Evolutionary conservation across 1,140 invertebrate species (phyloP), one percentile per base, ranked within the genome.

Genomic region (Saccostrea cuccullata): DNA sequence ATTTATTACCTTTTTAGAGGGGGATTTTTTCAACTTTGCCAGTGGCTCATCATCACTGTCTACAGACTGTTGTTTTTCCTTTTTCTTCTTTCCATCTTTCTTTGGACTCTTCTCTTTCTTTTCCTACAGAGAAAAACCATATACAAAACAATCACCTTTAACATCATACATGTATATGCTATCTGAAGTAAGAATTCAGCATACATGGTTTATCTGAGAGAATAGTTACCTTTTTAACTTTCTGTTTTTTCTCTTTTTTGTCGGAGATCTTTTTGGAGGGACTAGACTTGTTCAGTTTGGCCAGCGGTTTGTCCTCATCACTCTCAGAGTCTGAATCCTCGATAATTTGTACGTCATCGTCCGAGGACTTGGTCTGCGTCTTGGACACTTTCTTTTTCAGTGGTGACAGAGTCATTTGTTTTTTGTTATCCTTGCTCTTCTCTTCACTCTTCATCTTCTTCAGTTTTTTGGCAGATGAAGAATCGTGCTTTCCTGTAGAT

Each of bases 391-490:
- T 60, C 30, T 64, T 91, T 87, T 92, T 89, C 9, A 89, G 84
- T 20, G 86, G 84, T 9, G 86, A 86, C 26, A 86, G 40, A 84
- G 85, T 88, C 58, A 85, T 60, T 55, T 90, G 89, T 36, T 89
- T 90, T 55, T 90, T 89, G 40, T 90, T 90, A 55, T 91, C 91
- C 30, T 88, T 89, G 60, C 86, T 60, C 88, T 90, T 89, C 55
- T 90, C 86, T 55, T 30, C 82, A 30, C 55, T 30, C 67, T 91
- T 92, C 30, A 89, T 83, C 23, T 90, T 88, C 89, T 93, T 93
- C 36, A 89, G 60, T 70, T 90, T 92, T 77, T 92, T 92, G 8
- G 88, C 86, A 15, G 84, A 87, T 40, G 91, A 83, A 15, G 86
- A 86, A n/a, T 84, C 60, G 2, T 84, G 84, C 26, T 55, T 85